phyloP scores from a whole-genome alignment of 2,113 vertebrate species.

The Varanus komodoensis region DNA sequence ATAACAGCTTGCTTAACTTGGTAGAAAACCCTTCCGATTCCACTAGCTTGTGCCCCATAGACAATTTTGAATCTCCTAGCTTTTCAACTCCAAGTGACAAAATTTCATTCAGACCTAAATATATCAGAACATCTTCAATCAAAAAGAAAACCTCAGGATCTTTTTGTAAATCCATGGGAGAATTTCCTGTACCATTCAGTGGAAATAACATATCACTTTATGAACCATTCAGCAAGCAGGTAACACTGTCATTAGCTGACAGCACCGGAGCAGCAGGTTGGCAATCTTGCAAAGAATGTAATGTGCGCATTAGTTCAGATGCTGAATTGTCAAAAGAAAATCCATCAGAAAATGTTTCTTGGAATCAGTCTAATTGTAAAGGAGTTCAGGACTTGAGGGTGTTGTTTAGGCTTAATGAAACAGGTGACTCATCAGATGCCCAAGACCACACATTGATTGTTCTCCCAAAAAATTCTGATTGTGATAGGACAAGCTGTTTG shows the following conservation, averaged over 20 bases:
- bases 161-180: conserved; percentile 65
- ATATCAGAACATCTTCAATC: conserved; percentile 54
- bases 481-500: conserved; percentile 56
- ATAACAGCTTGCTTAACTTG: conserved; percentile 62
- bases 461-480: conserved; percentile 52
- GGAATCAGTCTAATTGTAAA: conserved; percentile 61
- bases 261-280: conserved; percentile 51
- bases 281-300: conserved; percentile 67
- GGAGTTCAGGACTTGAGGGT: conserved; percentile 73
- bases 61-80: conserved; percentile 60
- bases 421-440: conserved; percentile 53
- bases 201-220: conserved; percentile 60
- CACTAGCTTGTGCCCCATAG: conserved; percentile 62
- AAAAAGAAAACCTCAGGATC: conserved; percentile 69
- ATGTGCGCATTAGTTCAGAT: conserved; percentile 48
- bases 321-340: conserved; percentile 57
- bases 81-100: conserved; percentile 62
- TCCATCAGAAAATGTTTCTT: conserved; percentile 52
- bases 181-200: conserved; percentile 63
- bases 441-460: conserved; percentile 49
- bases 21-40: conserved; percentile 55
- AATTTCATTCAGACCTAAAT: conserved; percentile 65
- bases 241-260: conserved; percentile 51
- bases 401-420: conserved; percentile 61
- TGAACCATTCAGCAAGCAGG: conserved; percentile 56